Evolutionary conservation across 2,113 vertebrate genomes (phyloP).

Genomic region (Pedionomus torquatus): DNA sequence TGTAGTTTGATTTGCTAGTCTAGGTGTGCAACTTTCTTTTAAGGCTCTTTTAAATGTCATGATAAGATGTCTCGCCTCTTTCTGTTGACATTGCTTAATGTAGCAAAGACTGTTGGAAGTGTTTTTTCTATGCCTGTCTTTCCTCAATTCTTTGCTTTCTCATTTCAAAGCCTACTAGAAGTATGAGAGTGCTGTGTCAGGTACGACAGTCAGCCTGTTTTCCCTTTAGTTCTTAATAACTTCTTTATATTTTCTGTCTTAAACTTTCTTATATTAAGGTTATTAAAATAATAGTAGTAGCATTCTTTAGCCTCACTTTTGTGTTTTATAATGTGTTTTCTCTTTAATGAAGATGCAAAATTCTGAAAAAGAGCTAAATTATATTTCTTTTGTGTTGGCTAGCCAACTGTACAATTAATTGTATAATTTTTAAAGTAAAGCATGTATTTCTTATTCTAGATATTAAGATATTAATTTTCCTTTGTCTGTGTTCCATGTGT

Average conservation of each 20-base stretch:
- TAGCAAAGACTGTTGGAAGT: conserved; percentile 70
- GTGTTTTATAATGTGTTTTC: neutral
- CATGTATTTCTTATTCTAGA: conserved; percentile 9
- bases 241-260: conserved; percentile 15
- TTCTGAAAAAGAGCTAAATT: neutral
- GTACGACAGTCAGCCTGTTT: conserved; percentile 89
- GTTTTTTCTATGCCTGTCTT: conserved; percentile 76
- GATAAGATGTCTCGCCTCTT: neutral
- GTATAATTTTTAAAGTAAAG: neutral
- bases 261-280: neutral
- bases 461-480: neutral
- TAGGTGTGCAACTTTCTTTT: conserved; percentile 9
- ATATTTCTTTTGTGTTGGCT: neutral
- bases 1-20: neutral
- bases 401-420: neutral
- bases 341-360: neutral
- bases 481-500: neutral
- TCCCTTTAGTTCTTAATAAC: conserved; percentile 71
- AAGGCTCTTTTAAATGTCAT: neutral
- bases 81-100: conserved; percentile 40
- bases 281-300: conserved; percentile 1
- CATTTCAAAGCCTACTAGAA: conserved; percentile 99
- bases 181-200: conserved; percentile 99
- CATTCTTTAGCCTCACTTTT: neutral
- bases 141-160: conserved; percentile 93